Evolutionary conservation across 1,140 invertebrate species (phyloP), one percentile per base, ranked within the genome.

Genomic region (Drosophila nebulosa): DNA sequence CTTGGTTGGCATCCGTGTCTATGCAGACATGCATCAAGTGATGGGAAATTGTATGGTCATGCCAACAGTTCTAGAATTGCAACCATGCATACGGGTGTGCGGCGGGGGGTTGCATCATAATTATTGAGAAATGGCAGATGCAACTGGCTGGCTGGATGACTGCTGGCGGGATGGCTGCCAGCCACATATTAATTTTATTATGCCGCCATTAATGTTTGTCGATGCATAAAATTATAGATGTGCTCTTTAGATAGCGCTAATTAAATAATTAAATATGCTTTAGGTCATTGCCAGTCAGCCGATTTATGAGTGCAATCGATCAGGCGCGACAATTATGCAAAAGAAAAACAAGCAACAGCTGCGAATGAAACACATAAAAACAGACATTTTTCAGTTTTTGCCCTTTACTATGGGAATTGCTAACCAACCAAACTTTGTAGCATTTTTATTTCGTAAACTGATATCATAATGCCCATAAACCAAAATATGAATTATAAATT

Each of bases 261-360:
- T 88, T 89, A 88, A 88, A 88, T 89, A 88, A 88, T 88, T 88
- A 88, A 88, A 83, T 86, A 86, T 83, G 83, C 83, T 86, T 88
- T 81, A 69, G 83, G 74, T 76, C 74, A 88, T 69, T 61, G 66
- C 65, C 74, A 71, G 55, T 66, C 70, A 57, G 24, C 51, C 58
- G 66, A 86, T 81, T 86, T 86, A 88, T 81, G 78, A 69, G 61
- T 50, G 62, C 83, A 55, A 85, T 86, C 70, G 64, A 88, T 86
- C 81, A 88, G 68, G 53, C 39, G 39, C 61, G 70, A 78, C 81
- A 86, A 86, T 86, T 83, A 86, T 75, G 70, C 80, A 80, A 64
- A 53, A 36, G 52, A 46, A 46, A 46, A 46, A 46, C 1, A 21
- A 18, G 63, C 80, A 79, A 51, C 79, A 83, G 75, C 79, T 84